Base-by-base conservation (phyloP, 2,113 vertebrate species). In the Ceratotherium simum region DNA sequence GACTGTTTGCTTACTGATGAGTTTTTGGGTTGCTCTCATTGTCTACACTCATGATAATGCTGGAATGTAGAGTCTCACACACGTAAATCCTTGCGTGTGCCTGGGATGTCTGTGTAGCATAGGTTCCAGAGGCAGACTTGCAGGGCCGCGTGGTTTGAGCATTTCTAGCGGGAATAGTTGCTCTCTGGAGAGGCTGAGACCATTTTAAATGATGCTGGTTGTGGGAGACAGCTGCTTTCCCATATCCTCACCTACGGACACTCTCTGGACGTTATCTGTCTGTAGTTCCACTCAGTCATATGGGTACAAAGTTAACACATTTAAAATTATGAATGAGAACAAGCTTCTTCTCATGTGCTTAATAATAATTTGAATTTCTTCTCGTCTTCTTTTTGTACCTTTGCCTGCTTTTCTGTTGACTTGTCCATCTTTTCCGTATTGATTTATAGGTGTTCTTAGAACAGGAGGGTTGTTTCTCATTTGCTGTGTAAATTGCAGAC, bases 211-310 rank as follows among this genome's bases (percentile, higher is more conserved):
- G 76, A 33, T 18, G 67, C 60, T 17, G 21, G 21, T 31, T n/a
- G 17, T 20, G 16, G 31, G 6, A 31, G 58, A 56, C 11, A 12
- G 42, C n/a, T 0, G 5, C 48, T n/a, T 46, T 16, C 46, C 23
- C 3, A 0, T 0, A 18, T 17, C 2, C 64, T 48, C 6, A 4
- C 25, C 5, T 6, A 6, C 0, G 4, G 10, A 58, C 81, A 12
- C 42, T 16, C 23, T 21, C 29, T n/a, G 82, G 36, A 46, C 31
- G 4, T 13, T 29, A 36, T 60, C 46, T 5, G 29, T 62, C 27
- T 33, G 14, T 31, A 27, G 58, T 67, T 75, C 39, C 14, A 17
- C 23, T 46, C 2, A 21, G n/a, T 29, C 62, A 14, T 1, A 0
- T 48, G 23, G 4, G 17, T 51, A 5, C 58, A 27, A 56, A n/a